Base-by-base conservation (phyloP, 2,888 invertebrate genomes). In the Tanytarsus gracilentus region DNA sequence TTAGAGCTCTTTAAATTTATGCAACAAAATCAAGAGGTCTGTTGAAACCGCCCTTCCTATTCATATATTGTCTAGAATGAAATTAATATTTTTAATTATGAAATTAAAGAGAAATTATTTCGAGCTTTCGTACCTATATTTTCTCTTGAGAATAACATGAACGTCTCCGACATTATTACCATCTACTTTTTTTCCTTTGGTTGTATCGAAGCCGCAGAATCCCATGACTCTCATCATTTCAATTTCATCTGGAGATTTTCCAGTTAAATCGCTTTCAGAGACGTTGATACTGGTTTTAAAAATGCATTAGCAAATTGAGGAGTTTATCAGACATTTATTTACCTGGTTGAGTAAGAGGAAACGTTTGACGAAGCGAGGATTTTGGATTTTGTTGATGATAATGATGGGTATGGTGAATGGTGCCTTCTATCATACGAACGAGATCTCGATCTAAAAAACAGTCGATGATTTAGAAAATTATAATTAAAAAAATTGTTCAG, bases 31-130 rank as follows among this genome's bases (percentile, higher is more conserved):
- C 98, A 64, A 99, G 76, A 39, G 98, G 98, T 70, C 98, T 80
- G 75, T 99, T 99, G 76, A 99, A 99, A 61, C 98, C 99, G 64
- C 99, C 99, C 75, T 96, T 94, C 63, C 99, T 82, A 75, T 99
- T 99, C 99, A 99, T 99, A 72, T 99, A 99, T 76, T 99, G 98
- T 67, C 58, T 58, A 29, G 14, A 26, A 25, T 11, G n/a, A 9
- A 48, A 48, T 25, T 5, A 39, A 39, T 29, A 29, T 29, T 29
- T 36, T 11, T 2, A 53, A 8, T 36, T n/a, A 5, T 11, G 23
- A 36, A 29, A 29, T 7, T 29, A 29, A 7, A 7, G 5, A 29
- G 9, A 7, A 7, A 11, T 33, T 4, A 5, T 3, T 11, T 5
- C 9, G 6, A 33, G n/a, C n/a, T 3, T 18, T 14, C 44, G n/a